Evolutionary conservation across 2,888 invertebrate genomes (phyloP).

Genomic region (Dione vanillae): DNA sequence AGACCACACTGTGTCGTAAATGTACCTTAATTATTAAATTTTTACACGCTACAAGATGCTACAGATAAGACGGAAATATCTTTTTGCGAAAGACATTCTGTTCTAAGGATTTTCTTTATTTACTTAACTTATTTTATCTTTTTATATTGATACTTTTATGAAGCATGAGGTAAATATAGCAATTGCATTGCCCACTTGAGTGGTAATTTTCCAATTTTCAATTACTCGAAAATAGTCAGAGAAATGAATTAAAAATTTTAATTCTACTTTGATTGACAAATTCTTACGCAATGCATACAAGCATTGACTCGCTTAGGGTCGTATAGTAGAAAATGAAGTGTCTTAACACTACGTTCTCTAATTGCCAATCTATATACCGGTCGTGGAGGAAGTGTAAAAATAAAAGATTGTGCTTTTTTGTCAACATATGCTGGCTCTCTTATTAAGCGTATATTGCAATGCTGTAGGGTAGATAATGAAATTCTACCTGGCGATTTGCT

Average conservation of each 20-base stretch:
- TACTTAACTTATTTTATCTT: background rate
- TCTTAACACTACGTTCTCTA: background rate
- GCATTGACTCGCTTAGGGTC: no score
- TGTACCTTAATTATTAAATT: background rate
- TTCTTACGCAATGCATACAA: no score
- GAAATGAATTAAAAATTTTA: no score
- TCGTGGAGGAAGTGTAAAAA: background rate
- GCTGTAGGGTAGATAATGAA: background rate
- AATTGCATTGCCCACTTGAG: no score
- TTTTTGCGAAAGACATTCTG: background rate
- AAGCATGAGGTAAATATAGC: no score
- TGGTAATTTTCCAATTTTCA: no score
- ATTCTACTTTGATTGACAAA: no score
- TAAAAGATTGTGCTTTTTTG: background rate
- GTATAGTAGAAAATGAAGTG: no score
- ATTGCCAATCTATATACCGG: background rate
- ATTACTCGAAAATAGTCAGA: no score
- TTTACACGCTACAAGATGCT: no score
- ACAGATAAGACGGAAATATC: no score
- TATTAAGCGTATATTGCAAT: background rate
- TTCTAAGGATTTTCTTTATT: background rate
- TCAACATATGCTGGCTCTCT: background rate
- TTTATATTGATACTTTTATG: background rate
- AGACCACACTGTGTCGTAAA: slow-evolving; percentile 18
- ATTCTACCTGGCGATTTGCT: background rate